Evolutionary conservation across 1,140 invertebrate species (phyloP).

Genomic region (Aphidius ervi): DNA sequence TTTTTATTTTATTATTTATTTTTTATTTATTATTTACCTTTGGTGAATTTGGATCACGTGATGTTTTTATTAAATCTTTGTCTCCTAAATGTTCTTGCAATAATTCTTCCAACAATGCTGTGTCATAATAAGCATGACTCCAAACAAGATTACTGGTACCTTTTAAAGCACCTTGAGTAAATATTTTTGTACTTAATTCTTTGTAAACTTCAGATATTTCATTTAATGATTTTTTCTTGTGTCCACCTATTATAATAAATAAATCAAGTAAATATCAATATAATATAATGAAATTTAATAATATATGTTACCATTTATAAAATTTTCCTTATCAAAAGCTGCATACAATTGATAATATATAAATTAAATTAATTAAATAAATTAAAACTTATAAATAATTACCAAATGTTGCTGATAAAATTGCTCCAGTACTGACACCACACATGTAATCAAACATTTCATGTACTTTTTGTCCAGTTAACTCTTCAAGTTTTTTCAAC

Average conservation of each 20-base stretch:
- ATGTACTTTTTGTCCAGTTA: constrained; percentile 63
- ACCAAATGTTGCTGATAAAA: constrained; percentile 67
- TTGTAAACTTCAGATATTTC: constrained; percentile 67
- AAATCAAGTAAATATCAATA: constrained; percentile 4
- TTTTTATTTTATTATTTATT: background rate
- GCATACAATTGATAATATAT: no score
- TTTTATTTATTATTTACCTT: constrained; percentile 52
- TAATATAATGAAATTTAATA: no score
- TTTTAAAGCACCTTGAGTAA: constrained; percentile 65
- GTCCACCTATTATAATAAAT: constrained; percentile 50
- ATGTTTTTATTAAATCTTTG: constrained; percentile 63
- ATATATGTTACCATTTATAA: no score
- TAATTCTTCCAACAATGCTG: constrained; percentile 77
- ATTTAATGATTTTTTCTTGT: constrained; percentile 57
- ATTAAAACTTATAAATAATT: constrained; percentile 24
- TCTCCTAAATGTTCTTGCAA: constrained; percentile 70
- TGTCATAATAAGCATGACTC: constrained; percentile 89
- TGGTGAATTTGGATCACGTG: constrained; percentile 58
- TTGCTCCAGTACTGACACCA: constrained; percentile 87
- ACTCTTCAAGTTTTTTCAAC: constrained; percentile 69
- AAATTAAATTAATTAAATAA: background rate
- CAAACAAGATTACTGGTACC: constrained; percentile 78
- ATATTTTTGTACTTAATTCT: constrained; percentile 66
- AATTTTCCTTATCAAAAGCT: no score
- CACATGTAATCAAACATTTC: constrained; percentile 87